Percentiles rank a stretch among this genome's conserved stretches.
These are phyloP conservation scores for Pantherophis guttatus DNA, from an alignment of 2,113 vertebrate genomes.

Conservation along the genomic window DNA sequence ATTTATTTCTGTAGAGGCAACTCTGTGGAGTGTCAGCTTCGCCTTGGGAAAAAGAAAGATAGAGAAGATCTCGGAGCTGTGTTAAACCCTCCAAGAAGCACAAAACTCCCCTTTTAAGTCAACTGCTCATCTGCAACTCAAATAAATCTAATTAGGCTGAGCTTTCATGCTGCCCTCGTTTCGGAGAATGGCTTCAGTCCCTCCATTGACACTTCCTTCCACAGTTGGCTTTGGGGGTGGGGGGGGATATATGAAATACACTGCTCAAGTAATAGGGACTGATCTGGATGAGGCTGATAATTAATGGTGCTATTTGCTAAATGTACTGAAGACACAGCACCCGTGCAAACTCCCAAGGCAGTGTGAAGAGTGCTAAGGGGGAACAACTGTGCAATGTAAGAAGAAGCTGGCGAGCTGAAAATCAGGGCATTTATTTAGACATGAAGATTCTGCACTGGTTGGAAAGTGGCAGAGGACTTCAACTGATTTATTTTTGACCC, in stretches of 20 bases:
- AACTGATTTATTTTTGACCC: neutral
- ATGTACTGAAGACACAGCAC: neutral
- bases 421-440: neutral
- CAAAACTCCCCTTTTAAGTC: neutral
- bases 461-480: neutral
- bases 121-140: neutral
- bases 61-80: neutral
- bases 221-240: neutral
- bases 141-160: conserved; percentile 3
- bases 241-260: neutral
- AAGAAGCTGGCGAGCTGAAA: neutral
- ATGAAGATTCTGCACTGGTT: neutral
- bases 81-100: neutral
- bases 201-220: neutral
- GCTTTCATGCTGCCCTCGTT: neutral
- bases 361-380: neutral
- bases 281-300: conserved; percentile 9
- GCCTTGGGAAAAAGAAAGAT: neutral
- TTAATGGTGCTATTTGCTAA: neutral
- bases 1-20: neutral
- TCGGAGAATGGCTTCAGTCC: neutral
- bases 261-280: neutral
- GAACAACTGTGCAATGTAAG: neutral
- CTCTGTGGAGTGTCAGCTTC: neutral
- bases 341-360: neutral